These are phyloP conservation scores for Guaruba guarouba DNA, from an alignment of 2,113 vertebrate genomes.

Conservation along the genomic window DNA sequence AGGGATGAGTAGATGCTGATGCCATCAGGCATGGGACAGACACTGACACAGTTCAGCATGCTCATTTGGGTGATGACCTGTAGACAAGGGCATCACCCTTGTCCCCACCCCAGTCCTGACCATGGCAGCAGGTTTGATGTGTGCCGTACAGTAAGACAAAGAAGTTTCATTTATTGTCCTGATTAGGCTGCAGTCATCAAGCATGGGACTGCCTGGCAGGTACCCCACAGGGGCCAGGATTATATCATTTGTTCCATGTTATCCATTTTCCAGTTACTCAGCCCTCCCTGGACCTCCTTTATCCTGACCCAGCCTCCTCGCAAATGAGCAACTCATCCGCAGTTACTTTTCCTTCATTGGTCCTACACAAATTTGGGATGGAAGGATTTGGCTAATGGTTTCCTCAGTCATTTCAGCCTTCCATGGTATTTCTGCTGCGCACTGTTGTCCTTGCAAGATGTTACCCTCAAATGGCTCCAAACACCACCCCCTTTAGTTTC, in stretches of 20 bases:
- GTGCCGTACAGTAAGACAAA: not conserved
- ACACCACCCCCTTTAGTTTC: not conserved
- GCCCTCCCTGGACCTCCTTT: not conserved
- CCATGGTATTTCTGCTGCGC: not conserved
- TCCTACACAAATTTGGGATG: not conserved
- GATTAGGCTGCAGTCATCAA: accelerated
- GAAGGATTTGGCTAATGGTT: accelerated
- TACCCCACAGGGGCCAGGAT: not conserved
- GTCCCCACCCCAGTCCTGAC: not conserved
- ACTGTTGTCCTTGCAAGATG: not conserved
- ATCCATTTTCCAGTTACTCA: not conserved
- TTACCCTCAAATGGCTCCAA: not conserved
- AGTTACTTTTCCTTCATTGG: not conserved
- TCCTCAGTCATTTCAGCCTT: not conserved
- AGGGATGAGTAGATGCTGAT: not conserved
- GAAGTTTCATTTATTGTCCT: not conserved
- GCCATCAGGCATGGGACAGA: not conserved
- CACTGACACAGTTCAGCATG: not conserved
- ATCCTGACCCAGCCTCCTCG: not conserved
- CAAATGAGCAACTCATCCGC: not conserved
- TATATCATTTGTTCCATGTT: not conserved
- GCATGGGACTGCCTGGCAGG: not conserved
- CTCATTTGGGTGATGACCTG: not conserved
- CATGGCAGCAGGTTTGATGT: not conserved
- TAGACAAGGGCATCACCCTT: not conserved